A percentile compares a stretch with the other conserved stretches of the same genome.
These are phyloP conservation scores for Apodemia duryi DNA, from an alignment of 2,888 invertebrate genomes.

Conservation along the genomic window DNA sequence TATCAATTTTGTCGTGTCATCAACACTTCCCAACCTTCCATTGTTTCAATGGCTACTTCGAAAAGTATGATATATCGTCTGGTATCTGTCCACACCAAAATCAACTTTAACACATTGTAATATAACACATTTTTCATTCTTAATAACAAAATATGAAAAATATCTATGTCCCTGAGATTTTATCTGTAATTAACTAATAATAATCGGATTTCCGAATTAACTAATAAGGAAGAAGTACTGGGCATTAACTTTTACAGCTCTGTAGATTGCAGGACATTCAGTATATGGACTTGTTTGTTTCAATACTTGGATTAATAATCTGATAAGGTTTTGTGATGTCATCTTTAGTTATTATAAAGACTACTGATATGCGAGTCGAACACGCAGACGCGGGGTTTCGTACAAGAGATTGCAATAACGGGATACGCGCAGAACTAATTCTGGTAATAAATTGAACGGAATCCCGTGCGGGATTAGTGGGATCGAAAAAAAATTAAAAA, in stretches of 20 bases:
- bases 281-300: conserved; percentile 5
- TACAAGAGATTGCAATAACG: no score
- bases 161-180: neutral
- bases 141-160: neutral
- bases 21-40: conserved; percentile 33
- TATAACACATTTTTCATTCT: neutral
- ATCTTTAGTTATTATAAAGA: neutral
- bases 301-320: neutral
- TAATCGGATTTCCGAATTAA: neutral
- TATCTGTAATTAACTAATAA: conserved; percentile 7
- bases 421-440: no score
- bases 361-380: neutral
- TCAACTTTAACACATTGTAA: neutral
- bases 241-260: neutral
- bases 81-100: neutral
- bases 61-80: neutral
- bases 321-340: neutral
- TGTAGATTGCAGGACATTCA: neutral
- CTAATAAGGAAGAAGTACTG: neutral
- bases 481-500: no score
- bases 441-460: no score
- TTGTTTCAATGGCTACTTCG: conserved; percentile 28
- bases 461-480: no score
- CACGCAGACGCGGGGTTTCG: no score
- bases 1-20: conserved; percentile 24